Conservation (phyloP, 1,140 invertebrate species). For the Eurytemora carolleeae region DNA sequence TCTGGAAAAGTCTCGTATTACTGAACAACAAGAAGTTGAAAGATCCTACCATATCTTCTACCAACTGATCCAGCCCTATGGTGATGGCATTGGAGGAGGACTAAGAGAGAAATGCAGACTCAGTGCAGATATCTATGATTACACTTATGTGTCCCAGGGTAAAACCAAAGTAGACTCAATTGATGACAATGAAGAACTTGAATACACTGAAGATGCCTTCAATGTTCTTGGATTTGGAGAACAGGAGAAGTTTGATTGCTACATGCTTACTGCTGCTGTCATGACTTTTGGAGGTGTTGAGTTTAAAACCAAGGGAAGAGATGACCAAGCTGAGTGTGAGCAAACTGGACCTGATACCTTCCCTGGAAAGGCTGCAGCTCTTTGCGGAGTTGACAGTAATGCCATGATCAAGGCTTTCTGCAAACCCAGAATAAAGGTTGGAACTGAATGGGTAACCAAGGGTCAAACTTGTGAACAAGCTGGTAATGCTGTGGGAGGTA, state of each 20-base stretch:
- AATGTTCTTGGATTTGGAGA: too few species aligned
- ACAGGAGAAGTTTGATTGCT: too few species aligned
- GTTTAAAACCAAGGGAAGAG: slow-evolving; percentile 98
- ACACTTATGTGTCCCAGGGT: too few species aligned
- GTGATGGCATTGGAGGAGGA: slow-evolving; percentile 72
- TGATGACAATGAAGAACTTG: slow-evolving; percentile 52
- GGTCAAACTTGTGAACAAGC: slow-evolving; percentile 34
- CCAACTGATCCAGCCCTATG: too few species aligned
- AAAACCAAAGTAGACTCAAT: slow-evolving; percentile 50
- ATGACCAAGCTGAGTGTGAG: slow-evolving; percentile 98
- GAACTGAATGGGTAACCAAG: too few species aligned
- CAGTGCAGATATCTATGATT: slow-evolving; percentile 47
- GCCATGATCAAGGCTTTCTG: slow-evolving; percentile 77
- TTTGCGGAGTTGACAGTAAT: slow-evolving; percentile 66
- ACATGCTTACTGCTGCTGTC: slow-evolving; percentile 77
- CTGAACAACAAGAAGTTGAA: too few species aligned
- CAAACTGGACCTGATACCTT: too few species aligned
- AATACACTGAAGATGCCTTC: too few species aligned
- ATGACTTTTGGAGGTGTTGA: slow-evolving; percentile 98
- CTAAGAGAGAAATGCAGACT: slow-evolving; percentile 48
- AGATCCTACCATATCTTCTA: too few species aligned
- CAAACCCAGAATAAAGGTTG: too few species aligned
- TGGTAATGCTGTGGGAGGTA: slow-evolving; percentile 59
- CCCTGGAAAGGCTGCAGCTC: slow-evolving; percentile 21
- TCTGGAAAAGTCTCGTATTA: too few species aligned